These are phyloP conservation scores for Microcebus lehilahytsara DNA, from an alignment of 2,113 vertebrate species.

Conservation along the genomic window DNA sequence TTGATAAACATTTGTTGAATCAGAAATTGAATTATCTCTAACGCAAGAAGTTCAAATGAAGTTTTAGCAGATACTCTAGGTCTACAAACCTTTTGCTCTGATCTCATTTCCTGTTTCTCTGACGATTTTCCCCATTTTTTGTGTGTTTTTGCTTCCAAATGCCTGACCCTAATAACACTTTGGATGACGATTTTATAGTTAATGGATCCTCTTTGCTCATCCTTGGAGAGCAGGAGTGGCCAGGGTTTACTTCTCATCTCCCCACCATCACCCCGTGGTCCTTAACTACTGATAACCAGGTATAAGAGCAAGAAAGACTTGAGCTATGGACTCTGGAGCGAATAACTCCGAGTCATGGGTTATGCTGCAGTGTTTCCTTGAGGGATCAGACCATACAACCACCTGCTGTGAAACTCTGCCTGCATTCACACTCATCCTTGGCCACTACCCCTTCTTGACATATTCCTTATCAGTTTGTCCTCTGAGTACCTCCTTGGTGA, in stretches of 20 bases:
- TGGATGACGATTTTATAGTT: background rate
- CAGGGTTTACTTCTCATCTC: background rate
- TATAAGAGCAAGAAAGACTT: background rate
- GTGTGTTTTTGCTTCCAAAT: background rate
- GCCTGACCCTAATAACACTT: background rate
- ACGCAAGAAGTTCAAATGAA: background rate
- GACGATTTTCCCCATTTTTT: background rate
- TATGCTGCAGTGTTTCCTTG: background rate
- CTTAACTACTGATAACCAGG: background rate
- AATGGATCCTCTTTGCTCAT: fast-evolving
- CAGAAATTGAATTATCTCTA: background rate
- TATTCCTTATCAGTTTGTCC: background rate
- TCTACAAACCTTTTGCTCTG: background rate
- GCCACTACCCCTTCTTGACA: background rate
- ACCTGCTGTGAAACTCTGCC: fast-evolving
- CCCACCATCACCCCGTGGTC: too few relatives aligned
- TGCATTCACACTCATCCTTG: background rate
- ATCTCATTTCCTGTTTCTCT: background rate
- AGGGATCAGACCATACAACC: too few relatives aligned
- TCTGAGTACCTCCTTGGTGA: background rate
- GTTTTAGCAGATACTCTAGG: background rate
- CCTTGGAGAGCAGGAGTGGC: fast-evolving
- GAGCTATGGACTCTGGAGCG: background rate
- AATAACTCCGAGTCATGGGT: fast-evolving
- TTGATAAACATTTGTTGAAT: background rate